Evolutionary conservation across 2,797 vertebrate species (phyloP), one percentile per base, ranked within the genome.

Genomic region (Delichon dasypus): DNA sequence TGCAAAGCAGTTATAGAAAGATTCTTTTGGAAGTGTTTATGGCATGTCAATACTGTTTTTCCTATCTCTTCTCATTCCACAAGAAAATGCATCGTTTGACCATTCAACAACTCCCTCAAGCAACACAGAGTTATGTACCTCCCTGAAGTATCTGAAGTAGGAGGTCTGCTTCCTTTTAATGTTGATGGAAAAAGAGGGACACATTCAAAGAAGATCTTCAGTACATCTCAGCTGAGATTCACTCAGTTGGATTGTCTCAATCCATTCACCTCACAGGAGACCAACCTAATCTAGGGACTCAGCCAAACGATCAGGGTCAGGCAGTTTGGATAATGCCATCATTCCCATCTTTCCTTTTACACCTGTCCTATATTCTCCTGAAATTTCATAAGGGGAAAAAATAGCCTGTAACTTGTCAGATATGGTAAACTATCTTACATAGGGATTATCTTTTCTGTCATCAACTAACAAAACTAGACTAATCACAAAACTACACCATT

Each of bases 341-440:
- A 48, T 23, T 75, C 23, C 8, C 16, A 34, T 30, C 36, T 85
- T 68, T 45, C 16, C 22, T 88, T 71, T 81, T 27, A 71, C 12
- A 13, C 27, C n/a, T 29, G 25, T 55, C 60, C 61, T 68, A 66
- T 12, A 26, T 51, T 36, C 16, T 53, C 29, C 38, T 65, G 21
- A 23, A 55, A 86, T 64, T 86, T 80, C 16, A 2, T n/a, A 27
- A 54, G 2, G 27, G 8, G 10, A 66, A 82, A 64, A 88, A 73
- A 30, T 1, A 61, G 26, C 3, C 34, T 81, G 26, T 57, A 84
- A n/a, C 10, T 50, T 54, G 42, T 4, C 34, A 16, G 47, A 40
- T 58, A 60, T 0, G 17, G 26, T 20, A 47, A 84, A 65, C 30
- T 58, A 13, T 13, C 29, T 71, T n/a, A 50, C 0, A 0, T 23